A percentile compares a stretch with the other conserved stretches of the same genome.
These are phyloP conservation scores for Cossypha heuglini DNA, from an alignment of 2,797 vertebrate species.

Conservation along the genomic window DNA sequence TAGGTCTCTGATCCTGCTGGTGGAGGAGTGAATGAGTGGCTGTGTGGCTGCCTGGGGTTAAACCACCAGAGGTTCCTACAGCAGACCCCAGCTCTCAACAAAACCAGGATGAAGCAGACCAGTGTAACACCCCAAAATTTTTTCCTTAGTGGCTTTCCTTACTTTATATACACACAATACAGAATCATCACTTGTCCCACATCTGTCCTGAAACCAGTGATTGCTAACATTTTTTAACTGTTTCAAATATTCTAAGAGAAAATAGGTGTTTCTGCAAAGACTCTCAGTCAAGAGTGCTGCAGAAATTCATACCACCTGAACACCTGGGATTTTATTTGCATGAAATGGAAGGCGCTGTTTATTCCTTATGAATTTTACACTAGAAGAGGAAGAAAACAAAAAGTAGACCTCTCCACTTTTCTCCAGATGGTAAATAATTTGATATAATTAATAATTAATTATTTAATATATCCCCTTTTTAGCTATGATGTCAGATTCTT, in stretches of 20 bases:
- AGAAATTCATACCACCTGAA: neutral
- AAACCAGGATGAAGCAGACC: neutral
- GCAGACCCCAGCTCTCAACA: neutral
- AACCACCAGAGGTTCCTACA: neutral
- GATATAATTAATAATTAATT: neutral
- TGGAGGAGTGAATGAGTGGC: accelerated
- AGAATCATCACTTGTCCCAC: neutral
- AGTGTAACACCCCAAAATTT: neutral
- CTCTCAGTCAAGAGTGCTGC: neutral
- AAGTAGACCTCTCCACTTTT: neutral
- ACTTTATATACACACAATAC: neutral
- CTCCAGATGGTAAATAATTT: neutral
- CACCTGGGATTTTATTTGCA: neutral
- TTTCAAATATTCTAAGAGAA: neutral
- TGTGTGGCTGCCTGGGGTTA: accelerated
- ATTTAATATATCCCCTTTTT: neutral
- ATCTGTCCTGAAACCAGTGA: neutral
- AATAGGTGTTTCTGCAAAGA: neutral
- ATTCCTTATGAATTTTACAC: neutral
- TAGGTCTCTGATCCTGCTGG: accelerated
- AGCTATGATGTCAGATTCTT: neutral
- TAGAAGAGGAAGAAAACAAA: neutral
- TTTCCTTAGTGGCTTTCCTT: neutral
- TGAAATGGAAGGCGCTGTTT: neutral
- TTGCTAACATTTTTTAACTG: neutral